phyloP scores from a whole-genome alignment of 2,113 vertebrate species.

The Eptesicus fuscus region DNA sequence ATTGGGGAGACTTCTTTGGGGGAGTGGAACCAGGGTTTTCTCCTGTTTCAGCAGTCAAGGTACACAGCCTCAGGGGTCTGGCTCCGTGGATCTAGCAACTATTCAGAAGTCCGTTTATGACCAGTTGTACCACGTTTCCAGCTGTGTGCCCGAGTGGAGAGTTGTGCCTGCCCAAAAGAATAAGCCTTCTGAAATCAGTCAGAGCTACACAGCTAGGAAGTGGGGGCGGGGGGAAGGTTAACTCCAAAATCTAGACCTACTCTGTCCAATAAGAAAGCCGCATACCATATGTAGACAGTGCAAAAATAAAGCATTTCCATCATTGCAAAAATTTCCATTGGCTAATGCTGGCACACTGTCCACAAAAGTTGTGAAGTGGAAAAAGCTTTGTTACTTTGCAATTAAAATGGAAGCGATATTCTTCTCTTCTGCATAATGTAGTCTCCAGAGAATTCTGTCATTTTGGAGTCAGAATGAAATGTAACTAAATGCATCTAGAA shows the following conservation, averaged over 20 bases:
- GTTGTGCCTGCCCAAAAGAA: not conserved
- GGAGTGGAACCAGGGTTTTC: not conserved
- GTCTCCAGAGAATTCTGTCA: not conserved
- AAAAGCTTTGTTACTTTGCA: not conserved
- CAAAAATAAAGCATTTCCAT: not conserved
- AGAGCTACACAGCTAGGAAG: not conserved
- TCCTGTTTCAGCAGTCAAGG: not conserved
- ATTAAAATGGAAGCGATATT: not conserved
- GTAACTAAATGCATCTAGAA: not conserved
- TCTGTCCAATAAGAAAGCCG: not conserved
- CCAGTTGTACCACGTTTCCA: rapidly evolving
- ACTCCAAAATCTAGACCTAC: not conserved
- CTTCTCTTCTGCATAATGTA: not conserved
- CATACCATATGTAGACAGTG: too few relatives aligned
- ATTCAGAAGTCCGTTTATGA: too few relatives aligned
- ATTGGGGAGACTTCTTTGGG: not conserved
- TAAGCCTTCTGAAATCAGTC: not conserved
- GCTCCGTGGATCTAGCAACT: not conserved
- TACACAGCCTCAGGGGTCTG: not conserved
- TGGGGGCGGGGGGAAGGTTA: not conserved
- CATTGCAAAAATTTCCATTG: not conserved
- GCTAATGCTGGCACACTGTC: not conserved
- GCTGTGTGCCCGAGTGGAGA: not conserved
- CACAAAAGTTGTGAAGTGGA: not conserved
- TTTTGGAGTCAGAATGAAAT: not conserved